Conservation (phyloP, 2,888 invertebrate species). For the Heliconius erato region DNA sequence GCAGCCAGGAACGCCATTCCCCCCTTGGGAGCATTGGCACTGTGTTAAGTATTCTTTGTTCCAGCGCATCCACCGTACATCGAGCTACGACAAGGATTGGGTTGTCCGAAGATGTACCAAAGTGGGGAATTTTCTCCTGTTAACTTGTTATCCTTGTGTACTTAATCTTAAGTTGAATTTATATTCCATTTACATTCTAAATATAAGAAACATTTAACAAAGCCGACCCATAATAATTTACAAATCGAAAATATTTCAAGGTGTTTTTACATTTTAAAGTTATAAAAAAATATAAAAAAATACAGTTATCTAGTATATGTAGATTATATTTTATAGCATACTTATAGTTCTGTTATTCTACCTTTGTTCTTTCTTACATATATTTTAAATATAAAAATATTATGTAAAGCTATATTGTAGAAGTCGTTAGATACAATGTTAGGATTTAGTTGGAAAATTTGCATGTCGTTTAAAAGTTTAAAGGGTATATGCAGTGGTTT, state of each 20-base stretch:
- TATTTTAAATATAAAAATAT: background rate
- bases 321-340: background rate
- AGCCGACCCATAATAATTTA: background rate
- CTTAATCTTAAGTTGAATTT: too few relatives aligned
- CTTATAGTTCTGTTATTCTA: background rate
- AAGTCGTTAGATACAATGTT: slow-evolving; percentile 2
- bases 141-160: too few relatives aligned
- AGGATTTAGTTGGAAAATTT: slow-evolving; percentile 10
- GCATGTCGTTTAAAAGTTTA: slow-evolving; percentile 11
- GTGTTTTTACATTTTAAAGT: background rate
- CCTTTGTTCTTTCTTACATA: background rate
- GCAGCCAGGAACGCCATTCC: too few relatives aligned
- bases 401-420: slow-evolving; percentile 3
- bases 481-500: slow-evolving; percentile 14
- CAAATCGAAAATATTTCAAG: background rate
- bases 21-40: too few relatives aligned
- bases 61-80: too few relatives aligned
- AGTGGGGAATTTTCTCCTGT: too few relatives aligned
- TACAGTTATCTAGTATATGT: background rate
- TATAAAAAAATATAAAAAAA: background rate
- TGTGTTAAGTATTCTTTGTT: too few relatives aligned
- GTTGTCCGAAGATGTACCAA: too few relatives aligned
- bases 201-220: too few relatives aligned
- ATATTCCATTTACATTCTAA: too few relatives aligned
- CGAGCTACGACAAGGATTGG: too few relatives aligned